Evolutionary conservation across 1,140 invertebrate genomes (phyloP), one percentile per base, ranked within the genome.

Genomic region (Charaxes varanes): DNA sequence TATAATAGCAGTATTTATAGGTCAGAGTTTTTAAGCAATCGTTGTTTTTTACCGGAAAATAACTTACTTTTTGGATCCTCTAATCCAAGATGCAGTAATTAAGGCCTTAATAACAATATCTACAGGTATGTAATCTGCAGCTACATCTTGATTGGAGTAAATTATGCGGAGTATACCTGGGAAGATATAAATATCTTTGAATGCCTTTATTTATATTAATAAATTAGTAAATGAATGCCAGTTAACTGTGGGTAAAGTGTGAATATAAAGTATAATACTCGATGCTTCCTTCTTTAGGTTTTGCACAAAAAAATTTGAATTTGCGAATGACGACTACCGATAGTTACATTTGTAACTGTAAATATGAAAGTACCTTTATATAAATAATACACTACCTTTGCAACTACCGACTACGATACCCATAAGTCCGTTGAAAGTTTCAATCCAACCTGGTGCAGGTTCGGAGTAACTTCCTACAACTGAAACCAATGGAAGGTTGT

Each of bases 361-460:
- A n/a, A n/a, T n/a, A n/a, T n/a, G n/a, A n/a, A n/a, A n/a, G 10
- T 24, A 12, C 5, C 17, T 21, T 15, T 34, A 17, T 11, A 17
- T 19, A 11, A 22, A 12, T 5, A 27, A 37, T n/a, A 12, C 2
- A 19, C 41, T 53, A 84, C 84, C 94, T 87, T 93, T 95, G 6
- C 93, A 94, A 47, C 89, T 88, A 0, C 90, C 93, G 0, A 91
- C 76, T 28, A 94, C 61, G 6, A 94, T 73, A 0, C 91, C 95
- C 12, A 93, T 91, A 0, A 96, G 95, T 2, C 96, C 96, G 76
- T 98, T 98, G 51, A 95, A 94, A 79, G 98, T 99, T 59, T 98
- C 97, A 2, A 97, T 88, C 96, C 97, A 99, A 0, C 96, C 95
- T 0, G 79, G 58, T 0, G 92, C 21, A 0, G 93, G 92, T 10